Conservation (phyloP, 2,797 vertebrate genomes). For the Oreonectes daqikongensis region DNA sequence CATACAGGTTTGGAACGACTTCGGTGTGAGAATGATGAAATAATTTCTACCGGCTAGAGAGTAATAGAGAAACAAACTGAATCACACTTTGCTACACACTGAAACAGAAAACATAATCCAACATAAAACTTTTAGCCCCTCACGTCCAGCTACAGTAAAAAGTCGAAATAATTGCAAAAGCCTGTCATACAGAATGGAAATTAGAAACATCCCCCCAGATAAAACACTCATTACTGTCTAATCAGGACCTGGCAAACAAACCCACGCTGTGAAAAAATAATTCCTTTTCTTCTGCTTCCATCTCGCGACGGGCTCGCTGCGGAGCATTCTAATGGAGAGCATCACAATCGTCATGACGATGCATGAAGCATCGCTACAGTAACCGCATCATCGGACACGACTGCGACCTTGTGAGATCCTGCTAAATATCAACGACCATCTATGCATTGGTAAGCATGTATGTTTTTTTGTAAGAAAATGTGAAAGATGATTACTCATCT, state of each 20-base stretch:
- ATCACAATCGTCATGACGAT: constrained; percentile 47
- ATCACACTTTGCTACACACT: neutral
- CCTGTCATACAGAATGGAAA: constrained; percentile 24
- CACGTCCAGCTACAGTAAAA: neutral
- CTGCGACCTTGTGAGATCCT: constrained; percentile 12
- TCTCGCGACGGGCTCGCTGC: constrained; percentile 34
- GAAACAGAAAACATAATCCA: neutral
- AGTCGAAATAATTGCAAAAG: neutral
- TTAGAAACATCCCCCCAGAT: constrained; percentile 32
- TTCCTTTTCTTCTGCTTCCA: constrained; percentile 28
- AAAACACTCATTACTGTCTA: constrained; percentile 47
- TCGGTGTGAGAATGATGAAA: too few species aligned
- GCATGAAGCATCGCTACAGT: constrained; percentile 36
- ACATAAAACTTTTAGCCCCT: neutral
- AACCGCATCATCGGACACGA: constrained; percentile 13
- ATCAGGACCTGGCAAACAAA: constrained; percentile 41
- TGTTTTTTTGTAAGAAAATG: neutral
- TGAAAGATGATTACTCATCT: too few species aligned
- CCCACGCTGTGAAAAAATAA: constrained; percentile 39
- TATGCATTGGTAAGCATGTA: neutral
- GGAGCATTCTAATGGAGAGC: constrained; percentile 43
- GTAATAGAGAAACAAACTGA: too few species aligned
- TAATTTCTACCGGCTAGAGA: too few species aligned
- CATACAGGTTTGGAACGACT: too few species aligned
- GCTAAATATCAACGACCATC: constrained; percentile 36